Percentiles rank a stretch among this genome's conserved stretches.
Evolutionary conservation across 2,888 invertebrate genomes (phyloP).

Genomic region (Heliconius erato): DNA sequence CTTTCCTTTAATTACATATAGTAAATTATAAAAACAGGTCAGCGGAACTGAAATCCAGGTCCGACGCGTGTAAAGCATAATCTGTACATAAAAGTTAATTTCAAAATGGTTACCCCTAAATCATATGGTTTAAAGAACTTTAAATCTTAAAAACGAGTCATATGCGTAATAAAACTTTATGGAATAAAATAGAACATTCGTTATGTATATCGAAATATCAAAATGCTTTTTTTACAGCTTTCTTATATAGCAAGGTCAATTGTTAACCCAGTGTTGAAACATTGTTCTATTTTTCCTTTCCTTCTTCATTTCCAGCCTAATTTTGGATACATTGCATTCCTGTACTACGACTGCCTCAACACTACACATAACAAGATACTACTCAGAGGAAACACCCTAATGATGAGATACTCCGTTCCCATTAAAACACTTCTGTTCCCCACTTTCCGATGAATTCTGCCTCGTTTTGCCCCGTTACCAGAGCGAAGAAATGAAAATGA

Average conservation of each 20-base stretch:
- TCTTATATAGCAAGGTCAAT: background rate
- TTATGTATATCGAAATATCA: background rate
- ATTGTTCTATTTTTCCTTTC: too few species aligned
- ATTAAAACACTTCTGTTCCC: too few species aligned
- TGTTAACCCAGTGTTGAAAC: too few species aligned
- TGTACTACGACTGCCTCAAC: too few species aligned
- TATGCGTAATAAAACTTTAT: slow-evolving; percentile 39
- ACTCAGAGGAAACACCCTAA: too few species aligned
- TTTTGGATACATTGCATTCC: too few species aligned
- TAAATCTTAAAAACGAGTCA: slow-evolving; percentile 42
- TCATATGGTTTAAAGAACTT: slow-evolving; percentile 44
- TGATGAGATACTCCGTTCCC: too few species aligned
- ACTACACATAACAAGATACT: too few species aligned
- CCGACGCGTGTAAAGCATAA: slow-evolving; percentile 42
- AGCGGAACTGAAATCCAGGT: slow-evolving; percentile 34
- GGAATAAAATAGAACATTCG: slow-evolving; percentile 6
- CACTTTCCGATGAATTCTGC: too few species aligned
- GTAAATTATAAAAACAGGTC: slow-evolving; percentile 41
- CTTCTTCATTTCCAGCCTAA: too few species aligned
- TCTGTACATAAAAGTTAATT: slow-evolving; percentile 45
- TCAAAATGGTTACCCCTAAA: slow-evolving; percentile 46
- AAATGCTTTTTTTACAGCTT: background rate
- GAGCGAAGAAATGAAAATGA: too few species aligned
- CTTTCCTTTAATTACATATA: slow-evolving; percentile 33
- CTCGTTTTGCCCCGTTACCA: too few species aligned